Percentiles rank a stretch among this genome's conserved stretches.
These are phyloP conservation scores for Meganola albula DNA, from an alignment of 2,888 invertebrate genomes.

Conservation along the genomic window DNA sequence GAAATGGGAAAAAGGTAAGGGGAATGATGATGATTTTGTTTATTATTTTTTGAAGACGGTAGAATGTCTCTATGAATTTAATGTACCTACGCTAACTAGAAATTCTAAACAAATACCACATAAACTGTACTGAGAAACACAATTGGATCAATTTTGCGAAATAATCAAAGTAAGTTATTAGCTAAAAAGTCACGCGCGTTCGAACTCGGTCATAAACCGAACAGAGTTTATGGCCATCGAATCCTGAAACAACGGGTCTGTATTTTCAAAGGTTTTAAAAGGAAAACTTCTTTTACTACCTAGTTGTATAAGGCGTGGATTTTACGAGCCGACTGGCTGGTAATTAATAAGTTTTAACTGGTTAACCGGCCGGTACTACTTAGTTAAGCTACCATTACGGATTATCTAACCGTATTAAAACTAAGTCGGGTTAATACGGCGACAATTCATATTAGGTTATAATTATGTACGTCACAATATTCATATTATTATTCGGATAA, in stretches of 20 bases:
- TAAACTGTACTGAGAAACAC: slow-evolving; percentile 20
- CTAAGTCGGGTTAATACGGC: too few species aligned
- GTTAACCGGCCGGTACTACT: slow-evolving; percentile 35
- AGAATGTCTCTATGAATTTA: too few species aligned
- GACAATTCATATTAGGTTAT: too few species aligned
- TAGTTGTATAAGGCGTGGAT: slow-evolving; percentile 38
- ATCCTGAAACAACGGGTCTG: slow-evolving; percentile 34
- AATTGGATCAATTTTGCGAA: slow-evolving; percentile 33
- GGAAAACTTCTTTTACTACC: slow-evolving; percentile 59
- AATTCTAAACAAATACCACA: too few species aligned
- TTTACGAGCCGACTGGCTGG: slow-evolving; percentile 54
- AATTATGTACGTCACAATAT: too few species aligned
- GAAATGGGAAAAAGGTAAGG: too few species aligned
- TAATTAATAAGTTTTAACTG: slow-evolving; percentile 71
- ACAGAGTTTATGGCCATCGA: slow-evolving; percentile 46
- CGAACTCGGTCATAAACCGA: slow-evolving; percentile 31
- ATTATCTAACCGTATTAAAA: too few species aligned
- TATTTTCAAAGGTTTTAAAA: slow-evolving; percentile 50
- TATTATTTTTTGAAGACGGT: too few species aligned
- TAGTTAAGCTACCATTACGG: slow-evolving; percentile 30
- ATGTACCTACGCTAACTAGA: too few species aligned
- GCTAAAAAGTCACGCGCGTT: slow-evolving; percentile 56
- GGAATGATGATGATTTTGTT: too few species aligned
- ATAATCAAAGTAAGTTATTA: slow-evolving; percentile 45
- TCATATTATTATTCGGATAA: too few species aligned